Conservation (phyloP, 2,797 vertebrate genomes). For the Hemitrygon akajei region DNA sequence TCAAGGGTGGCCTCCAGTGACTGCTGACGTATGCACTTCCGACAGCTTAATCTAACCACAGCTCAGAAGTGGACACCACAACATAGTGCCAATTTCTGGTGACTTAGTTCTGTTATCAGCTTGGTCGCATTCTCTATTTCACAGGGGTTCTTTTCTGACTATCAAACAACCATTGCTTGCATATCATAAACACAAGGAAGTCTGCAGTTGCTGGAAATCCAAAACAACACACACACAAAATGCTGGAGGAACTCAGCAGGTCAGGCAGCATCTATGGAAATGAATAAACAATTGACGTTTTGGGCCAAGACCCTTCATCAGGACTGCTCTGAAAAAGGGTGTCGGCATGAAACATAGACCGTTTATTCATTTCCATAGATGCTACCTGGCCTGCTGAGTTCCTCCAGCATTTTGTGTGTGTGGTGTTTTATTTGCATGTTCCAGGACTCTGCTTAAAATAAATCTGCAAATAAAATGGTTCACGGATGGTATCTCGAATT, state of each 20-base stretch:
- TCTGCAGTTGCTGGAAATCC: no score
- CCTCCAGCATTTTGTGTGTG: no score
- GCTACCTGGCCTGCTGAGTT: no score
- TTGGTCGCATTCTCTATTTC: neutral
- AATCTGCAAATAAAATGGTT: neutral
- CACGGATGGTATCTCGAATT: neutral
- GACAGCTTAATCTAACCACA: neutral
- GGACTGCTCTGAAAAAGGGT: no score
- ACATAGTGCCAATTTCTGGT: neutral
- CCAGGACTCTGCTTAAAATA: neutral
- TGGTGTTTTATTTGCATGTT: neutral
- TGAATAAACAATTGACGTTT: no score
- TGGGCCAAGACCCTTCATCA: no score
- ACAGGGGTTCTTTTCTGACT: neutral
- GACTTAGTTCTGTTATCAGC: neutral
- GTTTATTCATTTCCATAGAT: no score
- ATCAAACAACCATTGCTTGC: neutral
- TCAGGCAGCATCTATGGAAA: no score
- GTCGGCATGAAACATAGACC: no score
- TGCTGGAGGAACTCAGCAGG: no score
- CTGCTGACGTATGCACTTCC: neutral
- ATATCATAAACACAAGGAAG: no score
- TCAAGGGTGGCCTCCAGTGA: neutral
- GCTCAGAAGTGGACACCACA: neutral
- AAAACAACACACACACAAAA: no score